Evolutionary conservation across 2,888 invertebrate genomes (phyloP).

Genomic region (Cephus pulcher): DNA sequence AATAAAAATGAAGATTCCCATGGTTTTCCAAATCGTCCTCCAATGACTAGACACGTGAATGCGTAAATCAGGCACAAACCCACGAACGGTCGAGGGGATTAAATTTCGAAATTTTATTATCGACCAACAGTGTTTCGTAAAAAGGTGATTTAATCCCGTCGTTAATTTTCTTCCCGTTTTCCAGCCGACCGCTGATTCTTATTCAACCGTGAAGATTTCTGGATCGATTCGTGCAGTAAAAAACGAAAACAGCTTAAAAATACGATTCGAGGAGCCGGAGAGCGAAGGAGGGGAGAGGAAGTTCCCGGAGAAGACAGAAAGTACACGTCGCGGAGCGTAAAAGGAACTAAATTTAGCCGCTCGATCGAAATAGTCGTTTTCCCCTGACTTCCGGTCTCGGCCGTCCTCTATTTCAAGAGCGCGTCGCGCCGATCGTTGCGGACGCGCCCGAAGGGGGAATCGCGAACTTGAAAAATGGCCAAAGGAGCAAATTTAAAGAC

Average conservation of each 20-base stretch:
- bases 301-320: background rate
- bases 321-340: background rate
- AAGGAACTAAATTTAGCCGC: background rate
- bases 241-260: background rate
- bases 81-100: background rate
- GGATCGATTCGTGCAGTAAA: background rate
- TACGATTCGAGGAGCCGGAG: background rate
- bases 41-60: too few species aligned
- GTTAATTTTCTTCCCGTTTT: background rate
- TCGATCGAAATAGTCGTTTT: background rate
- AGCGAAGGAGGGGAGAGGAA: background rate
- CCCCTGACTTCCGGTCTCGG: background rate
- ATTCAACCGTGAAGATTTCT: background rate
- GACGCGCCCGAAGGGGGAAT: background rate
- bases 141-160: background rate
- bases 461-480: background rate
- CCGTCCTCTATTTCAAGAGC: background rate
- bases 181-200: background rate
- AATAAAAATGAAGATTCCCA: background rate
- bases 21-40: too few species aligned
- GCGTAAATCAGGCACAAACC: too few species aligned
- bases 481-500: background rate
- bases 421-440: background rate
- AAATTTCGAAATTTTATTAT: background rate
- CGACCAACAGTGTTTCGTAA: background rate